Base-by-base conservation (phyloP, 2,888 invertebrate genomes). In the Chelonus formosanus region DNA sequence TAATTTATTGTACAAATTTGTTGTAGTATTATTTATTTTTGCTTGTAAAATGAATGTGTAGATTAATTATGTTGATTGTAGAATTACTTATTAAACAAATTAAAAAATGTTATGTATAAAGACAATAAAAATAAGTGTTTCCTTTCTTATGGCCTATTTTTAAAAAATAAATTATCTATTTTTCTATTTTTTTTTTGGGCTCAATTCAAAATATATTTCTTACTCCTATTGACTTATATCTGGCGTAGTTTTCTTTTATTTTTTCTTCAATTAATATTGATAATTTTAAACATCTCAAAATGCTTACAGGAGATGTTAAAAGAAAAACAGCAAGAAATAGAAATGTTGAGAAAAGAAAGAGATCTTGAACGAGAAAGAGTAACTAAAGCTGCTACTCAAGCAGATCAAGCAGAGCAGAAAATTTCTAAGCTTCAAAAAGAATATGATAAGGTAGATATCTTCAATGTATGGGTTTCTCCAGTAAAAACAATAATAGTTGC, bases 271-370 rank as follows among this genome's bases (percentile, higher is more conserved):
- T 40, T 40, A 5, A 40, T 40, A 3, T 40, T 40, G 32, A 34
- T 58, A 20, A 45, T 35, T 47, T 34, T 58, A n/a, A 58, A 58
- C 20, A 45, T 8, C 31, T n/a, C 48, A 40, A 43, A 43, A 20
- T 20, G 43, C 68, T 80, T 84, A 65, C 84, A 97, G 96, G 96
- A 96, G 84, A 87, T 94, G 43, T 86, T 98, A 67, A 91, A 93
- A 80, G 97, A 98, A 85, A 98, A 97, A 83, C 95, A 97, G 79
- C 92, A 93, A 73, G 97, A 98, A 80, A 91, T 98, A 78, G 96
- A 97, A 80, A 92, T 95, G 78, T 87, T 98, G 75, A 89, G 97
- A 84, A 91, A 92, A 70, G 98, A 98, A 83, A 86, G 96, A 60
- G 97, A 98, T 79, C 82, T 97, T 75, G 98, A 97, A 81, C 88